phyloP scores from a whole-genome alignment of 2,113 vertebrate species.

The Nothoprocta perdicaria region DNA sequence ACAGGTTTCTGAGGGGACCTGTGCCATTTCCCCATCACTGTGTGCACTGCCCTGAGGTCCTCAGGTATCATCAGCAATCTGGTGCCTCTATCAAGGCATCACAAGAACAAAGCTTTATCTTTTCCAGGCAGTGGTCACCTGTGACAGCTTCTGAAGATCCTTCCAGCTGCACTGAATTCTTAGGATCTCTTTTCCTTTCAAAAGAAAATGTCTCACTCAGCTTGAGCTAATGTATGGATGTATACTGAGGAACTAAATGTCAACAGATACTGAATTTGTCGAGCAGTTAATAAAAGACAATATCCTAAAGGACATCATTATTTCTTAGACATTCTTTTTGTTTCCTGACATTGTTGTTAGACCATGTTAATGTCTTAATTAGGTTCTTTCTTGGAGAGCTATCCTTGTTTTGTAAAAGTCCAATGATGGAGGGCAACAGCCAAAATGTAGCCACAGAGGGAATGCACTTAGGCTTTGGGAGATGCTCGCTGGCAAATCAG shows the following conservation, averaged over 20 bases:
- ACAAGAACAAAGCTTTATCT: neutral
- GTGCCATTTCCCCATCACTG: neutral
- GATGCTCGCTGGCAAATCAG: neutral
- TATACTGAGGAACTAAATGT: slow-evolving; percentile 12
- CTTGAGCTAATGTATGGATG: neutral
- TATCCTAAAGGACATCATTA: slow-evolving; percentile 26
- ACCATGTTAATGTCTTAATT: slow-evolving; percentile 14
- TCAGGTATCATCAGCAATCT: neutral
- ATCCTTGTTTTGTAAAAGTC: neutral
- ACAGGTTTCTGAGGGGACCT: neutral
- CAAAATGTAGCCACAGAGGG: neutral
- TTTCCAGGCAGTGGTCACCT: slow-evolving; percentile 16
- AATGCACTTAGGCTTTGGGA: neutral
- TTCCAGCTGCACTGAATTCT: slow-evolving; percentile 11
- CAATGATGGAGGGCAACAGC: neutral
- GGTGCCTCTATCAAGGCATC: neutral
- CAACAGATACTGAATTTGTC: slow-evolving; percentile 6
- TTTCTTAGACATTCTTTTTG: slow-evolving; percentile 18
- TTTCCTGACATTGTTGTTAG: neutral
- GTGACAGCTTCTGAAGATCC: slow-evolving; percentile 29
- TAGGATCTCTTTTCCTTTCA: neutral
- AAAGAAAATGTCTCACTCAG: slow-evolving; percentile 18
- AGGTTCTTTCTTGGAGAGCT: neutral
- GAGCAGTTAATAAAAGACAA: slow-evolving; percentile 45
- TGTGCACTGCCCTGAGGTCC: accelerated